Conservation (phyloP, 2,113 vertebrate genomes). For the Erythrocercus mccallii region DNA sequence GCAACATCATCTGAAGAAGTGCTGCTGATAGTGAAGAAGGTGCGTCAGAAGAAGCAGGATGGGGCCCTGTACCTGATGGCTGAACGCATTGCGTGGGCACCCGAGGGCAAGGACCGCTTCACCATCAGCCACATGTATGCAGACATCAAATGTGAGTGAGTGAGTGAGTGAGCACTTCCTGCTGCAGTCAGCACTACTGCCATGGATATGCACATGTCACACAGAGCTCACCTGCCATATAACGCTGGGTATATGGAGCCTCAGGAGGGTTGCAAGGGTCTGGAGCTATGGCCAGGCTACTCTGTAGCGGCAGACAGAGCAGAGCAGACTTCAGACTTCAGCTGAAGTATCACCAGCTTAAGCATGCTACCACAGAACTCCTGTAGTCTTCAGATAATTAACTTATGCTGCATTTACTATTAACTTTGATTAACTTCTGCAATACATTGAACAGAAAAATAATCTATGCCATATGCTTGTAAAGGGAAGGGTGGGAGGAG, state of each 20-base stretch:
- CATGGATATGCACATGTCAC: neutral
- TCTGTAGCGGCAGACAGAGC: neutral
- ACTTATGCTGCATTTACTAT: neutral
- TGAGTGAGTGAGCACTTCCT: constrained; percentile 79
- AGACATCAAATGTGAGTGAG: constrained; percentile 95
- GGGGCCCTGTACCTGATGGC: constrained; percentile 97
- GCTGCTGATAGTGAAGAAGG: constrained; percentile 92
- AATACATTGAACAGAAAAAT: neutral
- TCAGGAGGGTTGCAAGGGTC: no score
- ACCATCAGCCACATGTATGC: constrained; percentile 94
- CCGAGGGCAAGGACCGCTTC: constrained; percentile 97
- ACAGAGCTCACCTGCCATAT: neutral
- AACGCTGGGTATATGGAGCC: no score
- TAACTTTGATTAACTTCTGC: neutral
- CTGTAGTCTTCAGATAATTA: neutral
- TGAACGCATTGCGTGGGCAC: constrained; percentile 94
- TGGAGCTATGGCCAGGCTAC: neutral
- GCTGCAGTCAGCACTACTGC: neutral
- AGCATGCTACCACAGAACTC: neutral
- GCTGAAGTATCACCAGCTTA: neutral
- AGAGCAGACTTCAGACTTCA: no score
- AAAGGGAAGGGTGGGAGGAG: neutral
- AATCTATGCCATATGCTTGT: neutral
- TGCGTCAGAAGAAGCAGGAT: constrained; percentile 97
- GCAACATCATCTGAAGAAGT: constrained; percentile 97